phyloP scores from a whole-genome alignment of 2,888 invertebrate genomes.

The Aporophyla lueneburgensis region DNA sequence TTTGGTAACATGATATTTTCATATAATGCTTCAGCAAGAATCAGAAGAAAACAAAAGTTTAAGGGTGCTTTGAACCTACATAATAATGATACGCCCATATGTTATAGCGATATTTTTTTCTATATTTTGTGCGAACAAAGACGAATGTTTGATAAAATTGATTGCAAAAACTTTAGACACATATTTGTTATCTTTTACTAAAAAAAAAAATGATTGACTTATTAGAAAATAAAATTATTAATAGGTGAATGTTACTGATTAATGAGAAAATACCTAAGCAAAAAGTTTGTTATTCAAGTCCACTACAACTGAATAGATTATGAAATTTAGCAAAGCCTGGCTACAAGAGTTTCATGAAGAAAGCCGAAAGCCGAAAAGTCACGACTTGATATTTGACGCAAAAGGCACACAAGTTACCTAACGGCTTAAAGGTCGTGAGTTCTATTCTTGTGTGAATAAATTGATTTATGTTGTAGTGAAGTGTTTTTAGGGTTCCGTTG shows the following conservation, averaged over 20 bases:
- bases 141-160: not conserved
- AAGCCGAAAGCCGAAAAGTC: conserved; percentile 17
- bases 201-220: not conserved
- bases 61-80: not conserved
- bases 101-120: not conserved
- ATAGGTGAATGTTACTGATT: not conserved
- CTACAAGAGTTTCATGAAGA: not conserved
- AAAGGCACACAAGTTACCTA: not conserved
- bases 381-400: conserved; percentile 24
- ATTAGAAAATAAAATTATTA: not conserved
- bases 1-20: not conserved
- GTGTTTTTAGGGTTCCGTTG: too few relatives aligned
- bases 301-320: not conserved
- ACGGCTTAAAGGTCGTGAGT: conserved; percentile 24
- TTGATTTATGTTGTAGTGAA: conserved; percentile 16
- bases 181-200: not conserved
- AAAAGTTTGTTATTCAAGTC: not conserved
- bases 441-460: conserved; percentile 30
- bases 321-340: not conserved
- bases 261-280: not conserved
- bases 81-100: not conserved
- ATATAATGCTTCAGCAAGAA: not conserved
- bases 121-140: not conserved
- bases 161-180: not conserved
- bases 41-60: not conserved